Evolutionary conservation across 2,113 vertebrate genomes (phyloP), one percentile per base, ranked within the genome.

Genomic region (Microtus pennsylvanicus): DNA sequence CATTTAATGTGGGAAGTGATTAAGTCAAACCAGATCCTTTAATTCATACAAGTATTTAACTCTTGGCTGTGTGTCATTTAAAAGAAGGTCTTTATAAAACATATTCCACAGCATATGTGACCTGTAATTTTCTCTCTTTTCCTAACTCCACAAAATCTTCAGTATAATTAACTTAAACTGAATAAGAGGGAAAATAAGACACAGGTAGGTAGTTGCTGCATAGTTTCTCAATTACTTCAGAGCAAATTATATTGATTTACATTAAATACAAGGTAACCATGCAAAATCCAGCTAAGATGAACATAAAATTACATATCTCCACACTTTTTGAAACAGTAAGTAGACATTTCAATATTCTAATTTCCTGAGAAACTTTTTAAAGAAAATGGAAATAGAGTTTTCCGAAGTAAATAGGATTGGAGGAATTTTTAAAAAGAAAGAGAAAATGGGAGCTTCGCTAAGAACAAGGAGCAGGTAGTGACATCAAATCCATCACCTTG

Each of bases 351-450:
- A 81, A 19, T 80, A 92, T 81, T 8, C 45, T 52, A n/a, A 8
- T 83, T 93, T 88, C 19, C 47, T 83, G 3, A 76, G 92, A 93
- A 95, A 58, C 9, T 21, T 78, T 28, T 89, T 81, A 58, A 85
- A 22, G 47, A 78, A 65, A 94, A 19, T 5, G 2, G 1, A 91
- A 76, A 65, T 83, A 58, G 0, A 63, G 11, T 2, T 87, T 89
- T 92, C 90, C 90, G 90, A 97, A 90, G 42, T 78, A 92, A 90
- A 77, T 87, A 92, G 21, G 33, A 91, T 8, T n/a, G 80, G 3
- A 7, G 19, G 83, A 78, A 8, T 21, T 26, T 30, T 89, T 45
- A 17, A 65, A 75, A n/a, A 82, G 26, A 38, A 82, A 45, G 55
- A 85, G 21, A 91, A 89, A 94, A 70, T 50, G 6, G 61, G 14